A percentile compares a stretch with the other conserved stretches of the same genome.
Evolutionary conservation across 2,797 vertebrate species (phyloP).

Genomic region (Lutjanus campechanus): DNA sequence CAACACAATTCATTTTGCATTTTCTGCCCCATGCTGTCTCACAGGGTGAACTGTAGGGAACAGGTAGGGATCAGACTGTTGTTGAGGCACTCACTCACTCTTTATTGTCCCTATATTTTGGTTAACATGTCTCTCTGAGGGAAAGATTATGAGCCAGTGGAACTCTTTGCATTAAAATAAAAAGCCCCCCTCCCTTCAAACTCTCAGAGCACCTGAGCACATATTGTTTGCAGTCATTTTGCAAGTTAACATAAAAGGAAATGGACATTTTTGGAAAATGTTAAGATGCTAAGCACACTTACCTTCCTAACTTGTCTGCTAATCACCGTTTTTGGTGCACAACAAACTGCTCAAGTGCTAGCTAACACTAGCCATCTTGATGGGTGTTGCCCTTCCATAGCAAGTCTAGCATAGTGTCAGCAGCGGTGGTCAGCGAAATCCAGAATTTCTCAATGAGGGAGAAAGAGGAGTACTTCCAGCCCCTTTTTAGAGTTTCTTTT

Average conservation of each 20-base stretch:
- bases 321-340: too few species aligned
- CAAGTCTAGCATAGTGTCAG: too few species aligned
- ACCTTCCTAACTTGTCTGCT: too few species aligned
- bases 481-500: too few species aligned
- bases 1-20: neutral
- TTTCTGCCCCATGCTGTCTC: neutral
- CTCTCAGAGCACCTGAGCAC: neutral
- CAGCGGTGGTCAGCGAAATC: too few species aligned
- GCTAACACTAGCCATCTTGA: too few species aligned
- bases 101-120: neutral
- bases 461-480: too few species aligned
- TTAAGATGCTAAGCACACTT: too few species aligned
- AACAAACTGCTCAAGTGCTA: too few species aligned
- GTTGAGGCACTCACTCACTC: neutral
- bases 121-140: neutral
- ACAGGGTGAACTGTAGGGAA: neutral
- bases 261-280: too few species aligned
- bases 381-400: too few species aligned
- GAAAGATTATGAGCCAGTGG: neutral
- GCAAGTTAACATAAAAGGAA: neutral
- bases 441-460: too few species aligned
- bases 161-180: neutral
- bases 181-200: neutral
- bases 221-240: neutral
- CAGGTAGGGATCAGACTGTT: neutral